These are phyloP conservation scores for Belonocnema kinseyi DNA, from an alignment of 1,140 invertebrate genomes.

Conservation along the genomic window DNA sequence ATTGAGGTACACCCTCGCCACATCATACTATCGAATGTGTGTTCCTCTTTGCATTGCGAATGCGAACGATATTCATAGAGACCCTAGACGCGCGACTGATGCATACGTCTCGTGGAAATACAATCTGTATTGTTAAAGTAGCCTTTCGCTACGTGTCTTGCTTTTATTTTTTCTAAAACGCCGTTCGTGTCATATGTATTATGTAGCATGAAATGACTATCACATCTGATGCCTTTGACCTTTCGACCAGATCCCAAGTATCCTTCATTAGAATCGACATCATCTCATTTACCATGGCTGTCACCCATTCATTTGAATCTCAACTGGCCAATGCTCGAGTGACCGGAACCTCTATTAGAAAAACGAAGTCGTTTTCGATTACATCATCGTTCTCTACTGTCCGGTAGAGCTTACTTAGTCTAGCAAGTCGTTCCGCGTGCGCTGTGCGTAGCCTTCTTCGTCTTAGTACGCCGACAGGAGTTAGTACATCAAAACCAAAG, in stretches of 20 bases:
- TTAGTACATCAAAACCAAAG: no score
- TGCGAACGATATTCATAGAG: not conserved
- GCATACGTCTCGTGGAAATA: not conserved
- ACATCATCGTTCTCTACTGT: not conserved
- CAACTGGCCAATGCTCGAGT: not conserved
- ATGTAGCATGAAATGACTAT: slow-evolving; percentile 24
- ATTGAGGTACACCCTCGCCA: slow-evolving; percentile 68
- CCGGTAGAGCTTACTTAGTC: not conserved
- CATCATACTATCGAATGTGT: slow-evolving; percentile 64
- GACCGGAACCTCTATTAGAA: not conserved
- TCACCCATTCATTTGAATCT: slow-evolving; percentile 10
- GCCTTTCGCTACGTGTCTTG: not conserved
- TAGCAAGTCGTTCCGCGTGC: no score
- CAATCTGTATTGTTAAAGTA: not conserved
- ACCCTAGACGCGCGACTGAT: not conserved
- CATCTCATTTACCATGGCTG: not conserved
- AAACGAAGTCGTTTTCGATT: not conserved
- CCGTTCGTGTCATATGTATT: slow-evolving; percentile 34
- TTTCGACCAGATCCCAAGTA: slow-evolving; percentile 19
- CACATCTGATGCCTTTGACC: not conserved
- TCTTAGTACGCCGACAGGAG: no score
- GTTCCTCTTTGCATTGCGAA: slow-evolving; percentile 42
- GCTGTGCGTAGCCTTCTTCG: no score
- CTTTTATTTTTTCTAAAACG: not conserved
- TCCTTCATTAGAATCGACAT: slow-evolving; percentile 13